A percentile compares a stretch with the other conserved stretches of the same genome.
Conservation (phyloP, 2,888 invertebrate genomes). For the Sialis fuliginosa region DNA sequence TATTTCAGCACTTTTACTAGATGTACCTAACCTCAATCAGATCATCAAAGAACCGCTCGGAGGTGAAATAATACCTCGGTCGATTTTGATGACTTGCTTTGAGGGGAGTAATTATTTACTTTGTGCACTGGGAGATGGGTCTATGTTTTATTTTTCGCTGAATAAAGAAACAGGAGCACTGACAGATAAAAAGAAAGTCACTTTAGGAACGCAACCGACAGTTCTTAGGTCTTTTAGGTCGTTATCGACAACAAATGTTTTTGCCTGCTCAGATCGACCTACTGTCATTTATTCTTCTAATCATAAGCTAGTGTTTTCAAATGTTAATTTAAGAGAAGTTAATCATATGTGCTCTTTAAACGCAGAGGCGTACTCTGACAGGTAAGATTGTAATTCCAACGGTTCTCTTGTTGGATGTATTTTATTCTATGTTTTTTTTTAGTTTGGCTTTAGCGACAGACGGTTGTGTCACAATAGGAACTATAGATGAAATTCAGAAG, state of each 20-base stretch:
- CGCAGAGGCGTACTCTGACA: conserved; percentile 88
- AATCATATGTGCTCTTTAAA: conserved; percentile 97
- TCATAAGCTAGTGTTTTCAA: conserved; percentile 95
- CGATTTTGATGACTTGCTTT: conserved; percentile 85
- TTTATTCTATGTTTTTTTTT: conserved; percentile 11
- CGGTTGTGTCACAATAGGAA: conserved; percentile 75
- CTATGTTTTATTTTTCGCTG: conserved; percentile 88
- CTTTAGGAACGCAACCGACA: conserved; percentile 93
- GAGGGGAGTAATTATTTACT: conserved; percentile 80
- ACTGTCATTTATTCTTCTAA: conserved; percentile 99
- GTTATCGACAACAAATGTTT: conserved; percentile 85
- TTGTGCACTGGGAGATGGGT: conserved; percentile 93
- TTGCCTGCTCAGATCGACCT: conserved; percentile 96
- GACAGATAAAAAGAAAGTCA: conserved; percentile 84
- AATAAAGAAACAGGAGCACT: conserved; percentile 57
- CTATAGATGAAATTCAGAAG: conserved; percentile 97
- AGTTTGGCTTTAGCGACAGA: conserved; percentile 79
- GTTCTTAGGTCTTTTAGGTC: conserved; percentile 79
- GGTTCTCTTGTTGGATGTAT: conserved; percentile 11
- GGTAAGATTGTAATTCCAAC: conserved; percentile 26
- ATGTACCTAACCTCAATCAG: conserved; percentile 61
- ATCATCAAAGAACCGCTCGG: conserved; percentile 76
- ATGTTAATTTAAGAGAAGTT: conserved; percentile 87
- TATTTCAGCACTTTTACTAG: conserved; percentile 76
- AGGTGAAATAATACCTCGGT: conserved; percentile 91